These are phyloP conservation scores for Aptenodytes forsteri DNA, from an alignment of 2,113 vertebrate genomes.

Conservation along the genomic window DNA sequence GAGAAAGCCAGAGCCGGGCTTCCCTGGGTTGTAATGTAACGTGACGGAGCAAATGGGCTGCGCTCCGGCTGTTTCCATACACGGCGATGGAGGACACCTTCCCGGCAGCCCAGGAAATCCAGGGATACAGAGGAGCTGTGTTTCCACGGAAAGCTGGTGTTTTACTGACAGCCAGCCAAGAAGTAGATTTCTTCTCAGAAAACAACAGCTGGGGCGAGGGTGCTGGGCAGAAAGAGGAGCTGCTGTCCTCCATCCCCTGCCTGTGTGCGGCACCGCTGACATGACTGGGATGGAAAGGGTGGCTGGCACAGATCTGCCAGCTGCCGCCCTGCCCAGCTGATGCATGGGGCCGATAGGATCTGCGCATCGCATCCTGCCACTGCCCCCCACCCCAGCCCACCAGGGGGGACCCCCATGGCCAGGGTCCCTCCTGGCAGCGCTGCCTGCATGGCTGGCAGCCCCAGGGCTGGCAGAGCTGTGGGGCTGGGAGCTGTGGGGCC, in stretches of 20 bases:
- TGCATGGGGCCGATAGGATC: accelerated
- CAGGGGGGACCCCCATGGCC: not conserved
- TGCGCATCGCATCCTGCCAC: not conserved
- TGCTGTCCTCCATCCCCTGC: not conserved
- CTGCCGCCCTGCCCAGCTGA: not conserved
- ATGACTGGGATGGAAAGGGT: not conserved
- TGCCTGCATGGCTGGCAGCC: not conserved
- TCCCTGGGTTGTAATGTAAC: not conserved
- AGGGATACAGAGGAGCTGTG: not conserved
- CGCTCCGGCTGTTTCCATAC: accelerated
- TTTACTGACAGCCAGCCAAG: not conserved
- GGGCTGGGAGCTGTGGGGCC: not conserved
- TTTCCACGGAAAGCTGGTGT: not conserved
- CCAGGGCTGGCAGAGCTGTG: not conserved
- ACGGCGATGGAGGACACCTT: not conserved
- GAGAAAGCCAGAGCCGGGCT: not conserved
- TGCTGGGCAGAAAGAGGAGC: not conserved
- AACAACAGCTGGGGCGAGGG: not conserved
- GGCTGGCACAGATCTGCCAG: not conserved
- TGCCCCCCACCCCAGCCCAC: accelerated
- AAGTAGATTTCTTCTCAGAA: not conserved
- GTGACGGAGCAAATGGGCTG: accelerated
- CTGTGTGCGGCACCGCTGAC: not conserved
- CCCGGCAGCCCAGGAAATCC: not conserved
- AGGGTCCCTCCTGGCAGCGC: not conserved